Evolutionary conservation across 2,888 invertebrate genomes (phyloP).

Genomic region (Xestia c-nigrum): DNA sequence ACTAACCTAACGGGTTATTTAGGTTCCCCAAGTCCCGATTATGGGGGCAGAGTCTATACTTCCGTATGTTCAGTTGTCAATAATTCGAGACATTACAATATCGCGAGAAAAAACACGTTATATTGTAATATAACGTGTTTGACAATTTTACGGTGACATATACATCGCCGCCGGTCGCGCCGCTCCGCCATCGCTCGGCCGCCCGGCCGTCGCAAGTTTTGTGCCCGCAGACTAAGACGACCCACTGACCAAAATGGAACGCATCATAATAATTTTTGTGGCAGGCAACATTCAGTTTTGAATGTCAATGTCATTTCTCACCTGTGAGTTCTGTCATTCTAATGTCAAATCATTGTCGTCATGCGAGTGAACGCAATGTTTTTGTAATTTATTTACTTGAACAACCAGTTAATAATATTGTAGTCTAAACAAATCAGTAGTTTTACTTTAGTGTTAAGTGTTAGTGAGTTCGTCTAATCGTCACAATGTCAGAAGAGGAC

Average conservation of each 20-base stretch:
- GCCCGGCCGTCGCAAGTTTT: too few species aligned
- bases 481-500: slow-evolving; percentile 85
- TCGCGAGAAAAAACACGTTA: too few species aligned
- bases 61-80: too few species aligned
- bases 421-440: slow-evolving; percentile 21
- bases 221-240: too few species aligned
- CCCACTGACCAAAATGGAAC: slow-evolving; percentile 4
- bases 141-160: too few species aligned
- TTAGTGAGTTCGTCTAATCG: slow-evolving; percentile 16
- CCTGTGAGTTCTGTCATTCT: slow-evolving; percentile 31
- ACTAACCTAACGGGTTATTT: too few species aligned
- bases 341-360: slow-evolving; percentile 51
- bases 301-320: slow-evolving; percentile 24
- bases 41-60: too few species aligned
- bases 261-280: not conserved
- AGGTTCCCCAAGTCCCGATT: too few species aligned
- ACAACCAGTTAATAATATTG: slow-evolving; percentile 25
- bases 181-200: too few species aligned
- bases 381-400: slow-evolving; percentile 58
- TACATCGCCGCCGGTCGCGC: too few species aligned
- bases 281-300: slow-evolving; percentile 3
- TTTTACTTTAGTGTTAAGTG: slow-evolving; percentile 43
- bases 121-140: too few species aligned
- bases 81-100: too few species aligned
- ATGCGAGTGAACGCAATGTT: slow-evolving; percentile 52